Conservation (phyloP, 2,797 vertebrate genomes). For the Mionectes olivaceus region DNA sequence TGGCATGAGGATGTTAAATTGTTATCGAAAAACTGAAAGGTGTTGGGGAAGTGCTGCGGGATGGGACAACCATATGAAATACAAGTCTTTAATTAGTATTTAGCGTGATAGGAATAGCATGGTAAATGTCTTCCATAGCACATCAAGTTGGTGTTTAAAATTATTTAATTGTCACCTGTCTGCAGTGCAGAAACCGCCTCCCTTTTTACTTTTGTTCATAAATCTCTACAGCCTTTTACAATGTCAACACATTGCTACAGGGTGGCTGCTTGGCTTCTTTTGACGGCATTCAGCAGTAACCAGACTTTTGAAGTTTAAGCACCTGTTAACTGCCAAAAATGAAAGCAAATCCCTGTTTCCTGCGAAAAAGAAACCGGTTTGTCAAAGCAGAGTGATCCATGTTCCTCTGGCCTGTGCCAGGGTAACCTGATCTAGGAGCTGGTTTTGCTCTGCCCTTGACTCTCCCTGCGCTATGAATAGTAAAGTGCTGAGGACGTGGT, state of each 20-base stretch:
- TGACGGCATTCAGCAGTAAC: not conserved
- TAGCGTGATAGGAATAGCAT: not conserved
- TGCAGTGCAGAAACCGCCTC: not conserved
- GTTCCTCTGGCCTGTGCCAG: not conserved
- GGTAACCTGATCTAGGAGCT: not conserved
- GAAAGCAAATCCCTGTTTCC: not conserved
- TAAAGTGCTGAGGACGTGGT: not conserved
- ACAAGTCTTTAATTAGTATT: slow-evolving; percentile 27
- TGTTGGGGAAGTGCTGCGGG: not conserved
- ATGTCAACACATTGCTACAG: not conserved
- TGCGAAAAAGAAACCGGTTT: not conserved
- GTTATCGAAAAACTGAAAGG: not conserved
- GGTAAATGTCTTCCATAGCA: not conserved
- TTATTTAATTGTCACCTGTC: not conserved
- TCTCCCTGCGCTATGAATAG: not conserved
- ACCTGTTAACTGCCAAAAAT: not conserved
- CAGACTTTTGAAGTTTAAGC: not conserved
- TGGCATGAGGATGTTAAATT: slow-evolving; percentile 6
- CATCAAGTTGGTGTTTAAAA: not conserved
- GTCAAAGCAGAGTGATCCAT: not conserved
- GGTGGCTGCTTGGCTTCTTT: not conserved
- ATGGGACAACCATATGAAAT: not conserved
- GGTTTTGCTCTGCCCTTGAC: not conserved
- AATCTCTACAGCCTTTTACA: not conserved
- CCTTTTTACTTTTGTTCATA: not conserved